A percentile compares a stretch with the other conserved stretches of the same genome.
These are phyloP conservation scores for Pteronura brasiliensis DNA, from an alignment of 2,113 vertebrate genomes.

Conservation along the genomic window DNA sequence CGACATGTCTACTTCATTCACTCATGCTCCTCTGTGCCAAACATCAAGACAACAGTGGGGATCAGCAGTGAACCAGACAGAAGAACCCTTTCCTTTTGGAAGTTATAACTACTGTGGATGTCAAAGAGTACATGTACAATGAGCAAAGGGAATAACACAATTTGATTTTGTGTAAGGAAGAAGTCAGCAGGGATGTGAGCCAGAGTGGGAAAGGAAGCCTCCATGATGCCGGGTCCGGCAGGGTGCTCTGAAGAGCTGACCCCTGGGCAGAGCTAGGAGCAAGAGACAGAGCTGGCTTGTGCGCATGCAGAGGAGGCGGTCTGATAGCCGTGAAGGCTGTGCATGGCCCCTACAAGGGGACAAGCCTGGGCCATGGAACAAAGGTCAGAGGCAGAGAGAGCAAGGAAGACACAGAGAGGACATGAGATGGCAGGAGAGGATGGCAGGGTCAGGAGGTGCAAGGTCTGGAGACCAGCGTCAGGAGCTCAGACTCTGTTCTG, in stretches of 20 bases:
- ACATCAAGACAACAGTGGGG: too few species aligned
- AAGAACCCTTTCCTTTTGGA: too few species aligned
- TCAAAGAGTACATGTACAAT: too few species aligned
- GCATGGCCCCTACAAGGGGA: neutral
- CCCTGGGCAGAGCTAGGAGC: neutral
- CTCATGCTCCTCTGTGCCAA: too few species aligned
- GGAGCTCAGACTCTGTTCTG: neutral
- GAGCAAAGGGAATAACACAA: too few species aligned
- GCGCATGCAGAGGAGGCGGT: neutral
- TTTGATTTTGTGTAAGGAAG: neutral
- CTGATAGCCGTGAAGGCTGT: neutral
- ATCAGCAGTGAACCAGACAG: too few species aligned
- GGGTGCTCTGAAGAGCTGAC: neutral
- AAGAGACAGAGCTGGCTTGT: neutral
- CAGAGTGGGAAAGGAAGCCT: neutral
- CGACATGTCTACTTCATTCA: neutral
- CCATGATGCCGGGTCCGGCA: too few species aligned
- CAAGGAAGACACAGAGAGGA: neutral
- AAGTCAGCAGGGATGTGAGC: neutral
- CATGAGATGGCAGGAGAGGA: neutral
- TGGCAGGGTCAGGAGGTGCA: neutral
- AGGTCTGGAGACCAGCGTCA: neutral
- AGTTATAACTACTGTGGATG: too few species aligned
- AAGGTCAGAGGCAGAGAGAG: neutral
- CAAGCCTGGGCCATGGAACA: neutral